Conservation (phyloP, 2,113 vertebrate species). For the Octodon degus region DNA sequence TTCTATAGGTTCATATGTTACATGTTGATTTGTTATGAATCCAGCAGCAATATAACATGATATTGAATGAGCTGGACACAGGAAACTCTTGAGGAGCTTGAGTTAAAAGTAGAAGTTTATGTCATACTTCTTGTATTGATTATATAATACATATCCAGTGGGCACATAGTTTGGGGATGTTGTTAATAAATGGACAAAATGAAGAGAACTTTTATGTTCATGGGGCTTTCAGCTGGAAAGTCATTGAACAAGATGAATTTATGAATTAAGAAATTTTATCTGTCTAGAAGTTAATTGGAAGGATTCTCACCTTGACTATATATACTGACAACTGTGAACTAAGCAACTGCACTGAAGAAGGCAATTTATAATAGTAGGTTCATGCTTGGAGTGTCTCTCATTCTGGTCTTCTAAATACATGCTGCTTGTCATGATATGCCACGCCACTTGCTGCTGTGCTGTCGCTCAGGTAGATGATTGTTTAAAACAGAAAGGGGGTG, state of each 20-base stretch:
- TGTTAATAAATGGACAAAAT: background rate
- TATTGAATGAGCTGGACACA: background rate
- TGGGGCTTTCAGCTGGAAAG: background rate
- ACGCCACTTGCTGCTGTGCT: too few relatives aligned
- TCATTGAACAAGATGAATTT: background rate
- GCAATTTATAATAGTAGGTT: too few relatives aligned
- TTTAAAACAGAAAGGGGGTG: too few relatives aligned
- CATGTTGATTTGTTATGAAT: background rate
- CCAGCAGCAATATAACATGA: background rate
- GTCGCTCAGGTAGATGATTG: too few relatives aligned
- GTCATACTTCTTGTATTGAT: slow-evolving; percentile 58
- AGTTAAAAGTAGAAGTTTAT: slow-evolving; percentile 69
- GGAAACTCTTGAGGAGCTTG: slow-evolving; percentile 14
- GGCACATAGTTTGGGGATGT: background rate
- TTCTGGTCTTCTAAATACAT: too few relatives aligned
- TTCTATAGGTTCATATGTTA: background rate
- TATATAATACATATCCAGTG: background rate
- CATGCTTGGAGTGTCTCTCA: too few relatives aligned
- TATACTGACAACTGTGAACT: too few relatives aligned
- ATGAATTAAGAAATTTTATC: background rate
- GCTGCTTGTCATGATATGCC: too few relatives aligned
- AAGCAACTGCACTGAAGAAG: too few relatives aligned
- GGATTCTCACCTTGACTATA: too few relatives aligned
- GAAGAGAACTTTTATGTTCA: background rate
- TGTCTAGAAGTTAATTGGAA: background rate